Conservation (phyloP, 2,888 invertebrate genomes). For the Sarcophaga carnaria region DNA sequence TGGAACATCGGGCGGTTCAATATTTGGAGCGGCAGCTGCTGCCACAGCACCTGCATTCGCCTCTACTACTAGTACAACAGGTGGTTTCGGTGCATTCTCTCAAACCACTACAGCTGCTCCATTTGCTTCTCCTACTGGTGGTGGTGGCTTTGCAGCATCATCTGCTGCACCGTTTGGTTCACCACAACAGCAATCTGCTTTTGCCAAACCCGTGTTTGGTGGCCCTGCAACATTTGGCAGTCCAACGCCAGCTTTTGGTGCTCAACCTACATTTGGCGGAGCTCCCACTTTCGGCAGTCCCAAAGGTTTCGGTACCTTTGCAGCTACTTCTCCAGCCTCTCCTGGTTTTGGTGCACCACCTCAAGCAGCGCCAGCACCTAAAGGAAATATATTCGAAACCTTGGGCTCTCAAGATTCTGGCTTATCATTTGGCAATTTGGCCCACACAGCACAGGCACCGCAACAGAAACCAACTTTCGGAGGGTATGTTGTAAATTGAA, state of each 20-base stretch:
- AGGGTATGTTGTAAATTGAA: conserved; percentile 74
- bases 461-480: conserved; percentile 80
- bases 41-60: conserved; percentile 70
- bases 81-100: conserved; percentile 75
- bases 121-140: conserved; percentile 72
- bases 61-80: conserved; percentile 35
- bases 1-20: conserved; percentile 67
- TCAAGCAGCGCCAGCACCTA: conserved; percentile 64
- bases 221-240: conserved; percentile 74
- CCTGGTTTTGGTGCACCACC: conserved; percentile 74
- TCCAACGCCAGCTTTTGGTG: conserved; percentile 77
- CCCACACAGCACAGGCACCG: conserved; percentile 76
- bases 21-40: conserved; percentile 71
- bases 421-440: conserved; percentile 81
- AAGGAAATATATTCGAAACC: conserved; percentile 79
- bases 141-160: conserved; percentile 52
- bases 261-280: conserved; percentile 80
- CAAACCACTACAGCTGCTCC: conserved; percentile 71
- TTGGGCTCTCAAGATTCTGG: conserved; percentile 79
- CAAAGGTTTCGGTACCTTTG: conserved; percentile 76
- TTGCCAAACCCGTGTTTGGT: conserved; percentile 73
- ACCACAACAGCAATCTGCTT: conserved; percentile 73
- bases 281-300: conserved; percentile 79
- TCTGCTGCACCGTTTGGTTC: conserved; percentile 77
- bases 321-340: conserved; percentile 69